A percentile compares a stretch with the other conserved stretches of the same genome.
These are phyloP conservation scores for Merluccius polli DNA, from an alignment of 2,797 vertebrate species.

Conservation along the genomic window DNA sequence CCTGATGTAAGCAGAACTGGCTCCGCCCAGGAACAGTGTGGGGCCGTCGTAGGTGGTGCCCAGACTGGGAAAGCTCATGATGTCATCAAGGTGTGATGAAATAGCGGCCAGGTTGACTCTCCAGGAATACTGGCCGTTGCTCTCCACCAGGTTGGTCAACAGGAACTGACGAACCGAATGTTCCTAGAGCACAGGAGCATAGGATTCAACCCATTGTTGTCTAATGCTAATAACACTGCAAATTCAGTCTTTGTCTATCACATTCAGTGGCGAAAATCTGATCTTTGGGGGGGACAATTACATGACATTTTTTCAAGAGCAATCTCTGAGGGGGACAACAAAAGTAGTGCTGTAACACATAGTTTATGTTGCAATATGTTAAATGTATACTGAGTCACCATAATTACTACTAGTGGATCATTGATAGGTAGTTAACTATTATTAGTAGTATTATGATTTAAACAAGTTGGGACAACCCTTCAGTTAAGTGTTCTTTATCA, in stretches of 20 bases:
- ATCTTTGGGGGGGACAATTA: too few relatives aligned
- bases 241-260: neutral
- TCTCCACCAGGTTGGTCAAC: slow-evolving; percentile 88
- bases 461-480: too few relatives aligned
- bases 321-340: too few relatives aligned
- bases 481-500: too few relatives aligned
- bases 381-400: too few relatives aligned
- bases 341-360: too few relatives aligned
- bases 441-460: too few relatives aligned
- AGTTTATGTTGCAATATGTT: too few relatives aligned
- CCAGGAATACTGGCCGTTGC: slow-evolving; percentile 80
- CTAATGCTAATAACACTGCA: neutral
- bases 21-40: slow-evolving; percentile 86
- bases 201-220: neutral
- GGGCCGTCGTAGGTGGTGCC: slow-evolving; percentile 76
- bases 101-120: slow-evolving; percentile 89
- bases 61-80: slow-evolving; percentile 83
- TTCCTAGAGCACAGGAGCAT: slow-evolving; percentile 63
- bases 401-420: too few relatives aligned
- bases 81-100: slow-evolving; percentile 74
- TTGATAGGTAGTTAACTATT: too few relatives aligned
- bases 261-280: too few relatives aligned
- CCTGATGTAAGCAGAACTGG: slow-evolving; percentile 88
- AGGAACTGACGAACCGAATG: slow-evolving; percentile 82
- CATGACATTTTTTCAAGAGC: too few relatives aligned